Evolutionary conservation across 2,888 invertebrate genomes (phyloP).

Genomic region (Tortricodes alternella): DNA sequence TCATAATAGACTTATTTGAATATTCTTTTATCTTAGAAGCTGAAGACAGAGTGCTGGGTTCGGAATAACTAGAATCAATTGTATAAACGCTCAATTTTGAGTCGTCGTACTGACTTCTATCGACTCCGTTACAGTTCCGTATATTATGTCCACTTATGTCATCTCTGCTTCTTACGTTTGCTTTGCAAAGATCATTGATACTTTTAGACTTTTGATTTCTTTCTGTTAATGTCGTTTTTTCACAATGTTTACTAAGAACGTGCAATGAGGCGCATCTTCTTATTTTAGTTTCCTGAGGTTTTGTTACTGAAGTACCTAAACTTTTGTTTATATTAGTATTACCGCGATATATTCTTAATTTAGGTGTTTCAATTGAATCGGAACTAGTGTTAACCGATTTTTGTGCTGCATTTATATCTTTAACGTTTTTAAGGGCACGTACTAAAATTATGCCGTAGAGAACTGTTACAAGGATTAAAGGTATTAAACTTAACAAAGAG

Average conservation of each 20-base stretch:
- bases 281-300: slow-evolving; percentile 40
- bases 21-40: slow-evolving; percentile 31
- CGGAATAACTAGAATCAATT: slow-evolving; percentile 47
- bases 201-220: slow-evolving; percentile 54
- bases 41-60: slow-evolving; percentile 38
- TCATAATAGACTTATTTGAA: slow-evolving; percentile 11
- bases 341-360: slow-evolving; percentile 62
- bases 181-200: slow-evolving; percentile 50
- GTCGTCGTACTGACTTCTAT: slow-evolving; percentile 41
- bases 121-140: slow-evolving; percentile 35
- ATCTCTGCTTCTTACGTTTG: slow-evolving; percentile 34
- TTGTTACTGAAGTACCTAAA: slow-evolving; percentile 40
- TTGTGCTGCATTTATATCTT: slow-evolving; percentile 51
- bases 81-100: slow-evolving; percentile 61
- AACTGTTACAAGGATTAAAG: slow-evolving; percentile 67
- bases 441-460: slow-evolving; percentile 84
- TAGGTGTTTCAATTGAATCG: slow-evolving; percentile 42
- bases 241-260: slow-evolving; percentile 36
- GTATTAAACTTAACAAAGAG: slow-evolving; percentile 79
- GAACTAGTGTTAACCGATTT: slow-evolving; percentile 46
- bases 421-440: slow-evolving; percentile 78
- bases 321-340: slow-evolving; percentile 40
- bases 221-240: slow-evolving; percentile 27
- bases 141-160: slow-evolving; percentile 27
- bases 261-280: slow-evolving; percentile 63